These are phyloP conservation scores for Heliconius congener DNA, from an alignment of 1,140 invertebrate species.

Conservation along the genomic window DNA sequence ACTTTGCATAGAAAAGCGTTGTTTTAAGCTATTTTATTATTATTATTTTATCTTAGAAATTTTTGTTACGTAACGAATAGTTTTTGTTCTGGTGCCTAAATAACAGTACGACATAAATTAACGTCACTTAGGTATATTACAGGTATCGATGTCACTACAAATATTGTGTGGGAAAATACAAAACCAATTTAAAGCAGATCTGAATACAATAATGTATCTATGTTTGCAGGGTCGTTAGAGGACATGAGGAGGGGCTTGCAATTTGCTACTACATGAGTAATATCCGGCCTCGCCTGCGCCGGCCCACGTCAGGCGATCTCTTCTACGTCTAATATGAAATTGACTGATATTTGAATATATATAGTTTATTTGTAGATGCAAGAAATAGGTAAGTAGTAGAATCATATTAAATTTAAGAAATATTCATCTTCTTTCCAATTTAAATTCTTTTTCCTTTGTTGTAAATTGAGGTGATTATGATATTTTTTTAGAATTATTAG, in stretches of 20 bases:
- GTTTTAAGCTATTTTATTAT: too few relatives aligned
- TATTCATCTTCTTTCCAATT: neutral
- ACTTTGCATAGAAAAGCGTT: too few relatives aligned
- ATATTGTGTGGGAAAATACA: constrained; percentile 20
- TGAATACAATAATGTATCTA: constrained; percentile 29
- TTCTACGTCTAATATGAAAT: constrained; percentile 5
- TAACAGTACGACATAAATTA: too few relatives aligned
- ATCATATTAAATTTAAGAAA: neutral
- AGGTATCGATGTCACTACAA: too few relatives aligned
- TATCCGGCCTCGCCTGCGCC: constrained; percentile 42
- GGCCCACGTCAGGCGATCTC: constrained; percentile 7
- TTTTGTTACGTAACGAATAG: too few relatives aligned
- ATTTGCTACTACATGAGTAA: constrained; percentile 46
- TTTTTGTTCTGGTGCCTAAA: too few relatives aligned
- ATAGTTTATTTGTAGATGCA: neutral
- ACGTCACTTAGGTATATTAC: too few relatives aligned
- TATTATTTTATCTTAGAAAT: too few relatives aligned
- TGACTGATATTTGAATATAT: neutral
- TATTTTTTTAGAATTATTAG: too few relatives aligned
- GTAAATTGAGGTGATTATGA: too few relatives aligned
- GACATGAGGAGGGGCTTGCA: constrained; percentile 44
- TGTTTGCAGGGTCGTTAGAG: constrained; percentile 28
- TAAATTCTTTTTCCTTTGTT: too few relatives aligned
- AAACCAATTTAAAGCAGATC: constrained; percentile 32
- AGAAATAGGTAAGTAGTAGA: too few relatives aligned